Conservation (phyloP, 2,888 invertebrate genomes). For the Heliconius sara region DNA sequence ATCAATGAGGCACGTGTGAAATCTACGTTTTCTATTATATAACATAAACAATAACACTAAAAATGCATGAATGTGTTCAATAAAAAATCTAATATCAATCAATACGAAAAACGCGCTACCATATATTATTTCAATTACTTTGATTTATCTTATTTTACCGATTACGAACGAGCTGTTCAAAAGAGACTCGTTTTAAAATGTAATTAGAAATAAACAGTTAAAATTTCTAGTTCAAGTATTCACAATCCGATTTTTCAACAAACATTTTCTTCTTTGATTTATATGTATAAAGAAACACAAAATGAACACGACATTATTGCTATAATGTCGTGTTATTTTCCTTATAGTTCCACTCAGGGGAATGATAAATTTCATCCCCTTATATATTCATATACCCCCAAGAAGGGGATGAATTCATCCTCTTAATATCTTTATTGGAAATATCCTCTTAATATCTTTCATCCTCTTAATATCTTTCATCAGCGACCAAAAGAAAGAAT, state of each 20-base stretch:
- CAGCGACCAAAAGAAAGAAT: not conserved
- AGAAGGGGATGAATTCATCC: not conserved
- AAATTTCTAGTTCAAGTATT: not conserved
- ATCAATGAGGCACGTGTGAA: slow-evolving; percentile 14
- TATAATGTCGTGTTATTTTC: no score
- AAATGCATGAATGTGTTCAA: not conserved
- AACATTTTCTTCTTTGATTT: no score
- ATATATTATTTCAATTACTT: not conserved
- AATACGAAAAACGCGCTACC: not conserved
- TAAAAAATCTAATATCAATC: not conserved
- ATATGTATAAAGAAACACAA: no score
- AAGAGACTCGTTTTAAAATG: not conserved
- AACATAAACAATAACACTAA: slow-evolving; percentile 10
- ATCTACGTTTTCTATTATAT: slow-evolving; percentile 8
- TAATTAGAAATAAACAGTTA: not conserved
- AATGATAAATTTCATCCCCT: no score
- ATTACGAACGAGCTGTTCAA: not conserved
- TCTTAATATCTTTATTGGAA: not conserved
- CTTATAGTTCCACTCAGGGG: no score
- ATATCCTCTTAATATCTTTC: not conserved
- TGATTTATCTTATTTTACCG: not conserved
- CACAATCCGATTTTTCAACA: not conserved
- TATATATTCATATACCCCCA: no score
- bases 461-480: not conserved
- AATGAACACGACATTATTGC: no score